Base-by-base conservation (phyloP, 1,140 invertebrate species). In the Pseudomyrmex flavicornis region DNA sequence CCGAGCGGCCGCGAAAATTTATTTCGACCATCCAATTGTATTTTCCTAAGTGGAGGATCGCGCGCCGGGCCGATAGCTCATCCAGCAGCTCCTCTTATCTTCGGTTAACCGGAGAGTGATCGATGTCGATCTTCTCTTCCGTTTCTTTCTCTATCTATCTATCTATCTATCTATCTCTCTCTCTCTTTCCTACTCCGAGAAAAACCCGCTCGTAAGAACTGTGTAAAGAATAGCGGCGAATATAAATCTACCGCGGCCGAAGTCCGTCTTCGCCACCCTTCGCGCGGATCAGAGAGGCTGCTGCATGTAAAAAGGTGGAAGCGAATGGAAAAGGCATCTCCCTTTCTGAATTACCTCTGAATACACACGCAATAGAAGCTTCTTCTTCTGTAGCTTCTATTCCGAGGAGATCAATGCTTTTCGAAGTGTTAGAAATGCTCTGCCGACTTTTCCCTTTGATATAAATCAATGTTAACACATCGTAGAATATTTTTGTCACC, bases 1-100 rank as follows among this genome's bases (percentile, higher is more conserved):
- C n/a, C 68, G 13, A 83, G n/a, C 22, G 15, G 10, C 59, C 22
- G 59, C 35, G 87, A 58, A 88, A 92, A 92, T 92, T 91, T 90
- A 92, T 91, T 90, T 90, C 69, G 68, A 75, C 86, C 79, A 87
- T 91, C 86, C 88, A 92, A 91, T 91, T 92, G 89, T 91, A 92
- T 90, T 92, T 89, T 92, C 88, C 84, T 89, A 91, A 91, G 89
- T 92, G 87, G 91, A 90, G 91, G 83, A 83, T 82, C 83, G 86
- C 73, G 80, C 89, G 86, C 88, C 35, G 35, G 87, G 88, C 90
- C 91, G 90, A 91, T 89, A 89, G 87, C 85, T 91, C 90, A 91
- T 91, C 89, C 85, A 88, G 79, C 90, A 86, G 63, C 79, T 62
- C 79, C 85, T 92, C 90, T 92, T 92, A 92, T 91, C 90, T 91